Percentiles rank a stretch among this genome's conserved stretches.
Conservation (phyloP, 2,797 vertebrate species). For the Gastrophryne carolinensis region DNA sequence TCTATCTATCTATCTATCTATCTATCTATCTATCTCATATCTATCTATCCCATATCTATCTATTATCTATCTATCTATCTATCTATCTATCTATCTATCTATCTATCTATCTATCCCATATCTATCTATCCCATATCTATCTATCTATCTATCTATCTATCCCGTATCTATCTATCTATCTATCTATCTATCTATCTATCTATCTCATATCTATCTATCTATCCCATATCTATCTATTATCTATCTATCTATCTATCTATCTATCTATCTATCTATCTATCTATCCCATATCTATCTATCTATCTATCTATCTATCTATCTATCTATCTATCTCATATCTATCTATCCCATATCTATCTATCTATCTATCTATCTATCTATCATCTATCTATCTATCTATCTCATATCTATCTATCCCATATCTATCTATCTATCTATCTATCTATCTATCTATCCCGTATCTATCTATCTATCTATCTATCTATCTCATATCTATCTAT, state of each 20-base stretch:
- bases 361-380: not conserved
- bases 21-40: not conserved
- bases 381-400: too few relatives aligned
- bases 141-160: not conserved
- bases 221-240: not conserved
- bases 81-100: not conserved
- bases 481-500: not conserved
- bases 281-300: too few relatives aligned
- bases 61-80: not conserved
- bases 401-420: not conserved
- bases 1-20: not conserved
- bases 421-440: not conserved
- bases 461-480: not conserved
- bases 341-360: not conserved
- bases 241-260: not conserved
- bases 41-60: not conserved
- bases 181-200: not conserved
- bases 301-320: not conserved
- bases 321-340: not conserved
- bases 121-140: too few relatives aligned
- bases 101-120: not conserved
- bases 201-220: not conserved
- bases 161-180: not conserved
- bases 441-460: not conserved
- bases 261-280: not conserved